Evolutionary conservation across 2,113 vertebrate species (phyloP), one percentile per base, ranked within the genome.

Genomic region (Pyxicephalus adspersus): DNA sequence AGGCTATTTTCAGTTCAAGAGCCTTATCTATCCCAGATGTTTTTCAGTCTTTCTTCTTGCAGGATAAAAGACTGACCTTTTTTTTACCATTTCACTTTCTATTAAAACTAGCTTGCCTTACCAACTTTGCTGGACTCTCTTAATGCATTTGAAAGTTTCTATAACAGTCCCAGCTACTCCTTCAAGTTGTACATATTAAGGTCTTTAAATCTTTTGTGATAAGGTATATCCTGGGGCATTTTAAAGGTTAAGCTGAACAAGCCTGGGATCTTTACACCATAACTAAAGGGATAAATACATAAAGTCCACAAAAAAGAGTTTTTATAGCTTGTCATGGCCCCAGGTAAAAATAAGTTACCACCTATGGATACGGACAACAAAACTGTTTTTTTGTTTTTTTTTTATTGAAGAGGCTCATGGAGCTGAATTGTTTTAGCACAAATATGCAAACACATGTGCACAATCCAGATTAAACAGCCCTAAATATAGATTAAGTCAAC

Each of bases 21-120:
- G 54, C 26, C 71, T 74, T 74, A 60, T 74, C 71, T 74, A 38
- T 74, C 54, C 71, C 71, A 74, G 71, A 74, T 74, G 71, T 74
- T 74, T 16, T 38, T 60, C 4, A 58, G 54, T 16, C 28, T 58
- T 23, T 31, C 19, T 74, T 55, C 54, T 54, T 6, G 55, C 29
- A 60, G 54, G 71, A 74, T 38, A 29, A 17, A 19, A 60, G 71
- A n/a, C 54, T 60, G n/a, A 74, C 71, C 71, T 74, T 22, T 74
- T 58, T 60, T 74, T 8, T 29, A 74, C 15, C 28, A 60, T 38
- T 74, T 23, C 29, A 74, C 71, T 74, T 74, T 74, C 54, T 74
- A 29, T 60, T n/a, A 16, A 74, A 58, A 60, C 71, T 38, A 18
- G 29, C 55, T 61, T 61, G 57, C 58, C 58, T 61, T 61, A 61